Evolutionary conservation across 2,797 vertebrate species (phyloP), one percentile per base, ranked within the genome.

Genomic region (Amniataba percoides): DNA sequence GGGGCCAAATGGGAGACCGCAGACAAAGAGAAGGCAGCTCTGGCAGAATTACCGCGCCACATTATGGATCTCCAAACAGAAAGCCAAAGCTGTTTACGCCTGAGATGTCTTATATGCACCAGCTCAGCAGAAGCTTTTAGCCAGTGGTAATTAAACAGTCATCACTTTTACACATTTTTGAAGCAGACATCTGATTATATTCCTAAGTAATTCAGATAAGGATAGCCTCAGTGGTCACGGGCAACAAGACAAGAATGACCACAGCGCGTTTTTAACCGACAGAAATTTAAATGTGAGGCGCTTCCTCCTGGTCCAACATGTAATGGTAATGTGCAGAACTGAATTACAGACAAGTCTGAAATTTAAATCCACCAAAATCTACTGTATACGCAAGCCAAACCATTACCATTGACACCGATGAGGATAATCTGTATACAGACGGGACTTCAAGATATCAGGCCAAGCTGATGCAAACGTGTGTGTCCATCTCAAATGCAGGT

Each of bases 1-100:
- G 63, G 80, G 87, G 88, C 84, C 90, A 85, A 90, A 87, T 61
- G 71, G 77, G 80, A 84, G 81, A 84, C 92, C 84, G 80, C 91
- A 93, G 85, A 92, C 90, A 90, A 91, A 93, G 80, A 87, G 68
- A 87, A 84, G 78, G 82, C 89, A 84, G 77, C 74, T 74, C 82
- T 84, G 76, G 84, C 81, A 83, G 71, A 92, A 84, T 84, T 76
- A 86, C 74, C 71, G 71, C 61, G 64, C 68, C 56, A 83, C 77
- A 91, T 86, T 88, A 89, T 59, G 65, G 82, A 79, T 85, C 87
- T 84, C 80, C 68, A 78, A 81, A 87, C 71, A 89, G 59, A 83
- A 69, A 86, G 78, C 87, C 82, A 84, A 73, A 72, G 79, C 80
- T 89, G 89, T 90, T 90, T 90, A 91, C 49, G 56, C 62, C 81